These are phyloP conservation scores for Nyctereutes procyonoides DNA, from an alignment of 2,113 vertebrate species.

Conservation along the genomic window DNA sequence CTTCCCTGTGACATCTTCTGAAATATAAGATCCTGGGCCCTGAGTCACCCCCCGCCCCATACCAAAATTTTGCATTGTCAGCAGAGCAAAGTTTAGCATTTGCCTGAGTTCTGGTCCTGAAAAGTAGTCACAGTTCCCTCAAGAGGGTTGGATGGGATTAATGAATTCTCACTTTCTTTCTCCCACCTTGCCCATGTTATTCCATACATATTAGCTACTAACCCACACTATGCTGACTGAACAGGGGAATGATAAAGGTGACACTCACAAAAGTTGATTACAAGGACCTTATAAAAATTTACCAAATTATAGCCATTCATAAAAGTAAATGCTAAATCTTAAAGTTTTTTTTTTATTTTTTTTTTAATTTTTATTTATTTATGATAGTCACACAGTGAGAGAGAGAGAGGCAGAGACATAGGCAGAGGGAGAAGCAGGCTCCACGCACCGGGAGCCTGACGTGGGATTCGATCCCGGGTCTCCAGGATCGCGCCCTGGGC, in stretches of 20 bases:
- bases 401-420: no score
- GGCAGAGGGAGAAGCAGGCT: no score
- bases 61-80: background rate
- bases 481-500: no score
- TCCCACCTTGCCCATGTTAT: background rate
- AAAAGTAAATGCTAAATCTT: slow-evolving; percentile 31
- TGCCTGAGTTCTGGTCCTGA: background rate
- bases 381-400: no score
- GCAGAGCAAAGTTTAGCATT: background rate
- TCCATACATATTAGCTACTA: background rate
- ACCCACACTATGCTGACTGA: background rate
- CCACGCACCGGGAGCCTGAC: no score
- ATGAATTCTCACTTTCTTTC: background rate
- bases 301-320: slow-evolving; percentile 22
- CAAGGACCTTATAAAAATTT: background rate
- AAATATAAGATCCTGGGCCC: background rate
- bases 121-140: background rate
- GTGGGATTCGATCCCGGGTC: no score
- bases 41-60: background rate
- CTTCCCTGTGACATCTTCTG: background rate
- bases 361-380: no score
- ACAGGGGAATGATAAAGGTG: background rate
- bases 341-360: background rate
- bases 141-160: background rate
- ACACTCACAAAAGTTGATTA: background rate